Base-by-base conservation (phyloP, 2,113 vertebrate species). In the Oceanodroma tethys region DNA sequence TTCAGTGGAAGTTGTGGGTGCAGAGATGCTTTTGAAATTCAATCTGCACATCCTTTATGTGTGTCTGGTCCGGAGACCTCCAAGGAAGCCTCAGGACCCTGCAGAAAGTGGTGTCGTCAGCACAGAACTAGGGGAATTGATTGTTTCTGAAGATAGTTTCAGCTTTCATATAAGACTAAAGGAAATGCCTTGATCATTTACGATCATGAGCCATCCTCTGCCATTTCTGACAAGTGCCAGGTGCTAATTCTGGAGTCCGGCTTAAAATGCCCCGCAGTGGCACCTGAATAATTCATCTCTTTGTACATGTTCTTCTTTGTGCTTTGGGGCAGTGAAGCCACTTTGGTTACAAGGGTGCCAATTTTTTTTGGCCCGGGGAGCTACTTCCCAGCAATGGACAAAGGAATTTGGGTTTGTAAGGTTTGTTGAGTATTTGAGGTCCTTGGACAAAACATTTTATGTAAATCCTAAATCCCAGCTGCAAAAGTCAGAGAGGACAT, bases 11-110 rank as follows among this genome's bases (percentile, higher is more conserved):
- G 40, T 8, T 73, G 70, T 66, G 78, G 74, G 58, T 58, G 47
- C 70, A 43, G 81, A 58, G 36, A 86, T 6, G 40, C 36, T 89
- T 93, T 93, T 85, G 74, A 95, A 96, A 93, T 86, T 74, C 89
- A 76, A 1, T 50, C 53, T 62, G 38, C 7, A 9, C 40, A 36
- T 89, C 56, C 48, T 89, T 84, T 47, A 19, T 52, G 29, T 81
- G 38, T 22, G 32, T 63, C 76, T 89, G 76, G 73, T 60, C 67
- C 76, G 86, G 40, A 65, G 83, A 85, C 56, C 86, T 93, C 63
- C 22, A 22, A 91, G 83, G 52, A 91, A 75, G 72, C 76, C 80
- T 29, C 62, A 48, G 81, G 81, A 92, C 80, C 70, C 79, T 62
- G 67, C 52, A 84, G 73, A 65, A 90, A 81, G 21, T 40, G 72